These are phyloP conservation scores for Gila robusta DNA, from an alignment of 2,797 vertebrate genomes.

Conservation along the genomic window DNA sequence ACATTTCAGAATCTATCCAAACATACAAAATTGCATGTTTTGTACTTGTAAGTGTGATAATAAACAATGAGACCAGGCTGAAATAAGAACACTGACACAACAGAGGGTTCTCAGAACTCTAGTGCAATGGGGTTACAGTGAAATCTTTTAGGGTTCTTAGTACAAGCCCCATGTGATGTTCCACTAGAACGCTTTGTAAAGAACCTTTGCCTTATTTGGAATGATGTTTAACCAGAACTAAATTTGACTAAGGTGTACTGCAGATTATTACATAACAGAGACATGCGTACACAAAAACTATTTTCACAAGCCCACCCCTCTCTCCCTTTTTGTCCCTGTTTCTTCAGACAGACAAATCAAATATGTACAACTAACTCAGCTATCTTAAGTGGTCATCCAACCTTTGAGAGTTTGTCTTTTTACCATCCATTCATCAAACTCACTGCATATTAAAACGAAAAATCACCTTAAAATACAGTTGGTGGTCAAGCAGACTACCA, in stretches of 20 bases:
- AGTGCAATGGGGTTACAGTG: background rate
- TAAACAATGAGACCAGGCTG: background rate
- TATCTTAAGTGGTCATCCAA: background rate
- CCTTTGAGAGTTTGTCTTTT: background rate
- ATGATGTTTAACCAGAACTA: constrained; percentile 24
- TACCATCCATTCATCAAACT: constrained; percentile 6
- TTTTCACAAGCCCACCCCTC: background rate
- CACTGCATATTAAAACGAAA: background rate
- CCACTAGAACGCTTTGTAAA: background rate
- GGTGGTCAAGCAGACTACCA: background rate
- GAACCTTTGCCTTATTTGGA: constrained; percentile 43
- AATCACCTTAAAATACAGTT: background rate
- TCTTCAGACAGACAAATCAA: background rate
- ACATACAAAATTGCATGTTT: background rate
- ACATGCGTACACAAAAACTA: background rate
- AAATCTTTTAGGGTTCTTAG: constrained; percentile 16
- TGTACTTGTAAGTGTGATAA: background rate
- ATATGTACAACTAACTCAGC: background rate
- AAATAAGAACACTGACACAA: background rate
- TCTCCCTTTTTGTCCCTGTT: background rate
- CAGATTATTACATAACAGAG: constrained; percentile 25
- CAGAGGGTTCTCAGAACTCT: constrained; percentile 21
- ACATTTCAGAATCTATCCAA: background rate
- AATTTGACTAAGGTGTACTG: constrained; percentile 33
- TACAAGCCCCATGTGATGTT: constrained; percentile 4